Conservation (phyloP, 2,113 vertebrate genomes). For the Isichthys henryi region DNA sequence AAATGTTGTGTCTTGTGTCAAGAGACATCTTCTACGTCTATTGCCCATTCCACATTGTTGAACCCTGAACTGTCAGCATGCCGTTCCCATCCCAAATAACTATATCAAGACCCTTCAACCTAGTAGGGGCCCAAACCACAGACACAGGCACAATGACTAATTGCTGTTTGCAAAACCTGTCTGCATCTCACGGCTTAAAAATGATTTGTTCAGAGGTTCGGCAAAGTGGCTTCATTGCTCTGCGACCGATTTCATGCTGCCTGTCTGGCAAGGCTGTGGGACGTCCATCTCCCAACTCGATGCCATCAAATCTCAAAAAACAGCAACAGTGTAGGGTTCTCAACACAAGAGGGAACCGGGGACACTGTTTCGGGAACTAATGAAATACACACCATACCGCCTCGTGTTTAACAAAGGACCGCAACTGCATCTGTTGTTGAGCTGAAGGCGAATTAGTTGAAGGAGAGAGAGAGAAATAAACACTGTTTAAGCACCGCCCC, state of each 20-base stretch:
- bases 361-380: background rate
- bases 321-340: background rate
- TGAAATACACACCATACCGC: background rate
- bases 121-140: background rate
- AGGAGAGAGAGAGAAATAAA: background rate
- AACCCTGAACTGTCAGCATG: background rate
- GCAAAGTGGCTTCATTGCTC: background rate
- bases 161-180: background rate
- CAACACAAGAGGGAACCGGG: background rate
- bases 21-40: background rate
- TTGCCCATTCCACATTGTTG: background rate
- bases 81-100: background rate
- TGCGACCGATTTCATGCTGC: background rate
- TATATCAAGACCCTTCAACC: background rate
- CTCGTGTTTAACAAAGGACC: background rate
- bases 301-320: background rate
- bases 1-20: background rate
- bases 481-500: background rate
- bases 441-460: background rate
- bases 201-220: background rate
- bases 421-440: background rate
- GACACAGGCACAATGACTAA: background rate
- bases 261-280: background rate
- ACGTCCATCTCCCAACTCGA: background rate
- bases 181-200: background rate